Evolutionary conservation across 2,888 invertebrate species (phyloP), one percentile per base, ranked within the genome.

Genomic region (Dyspetes luteomarginatus): DNA sequence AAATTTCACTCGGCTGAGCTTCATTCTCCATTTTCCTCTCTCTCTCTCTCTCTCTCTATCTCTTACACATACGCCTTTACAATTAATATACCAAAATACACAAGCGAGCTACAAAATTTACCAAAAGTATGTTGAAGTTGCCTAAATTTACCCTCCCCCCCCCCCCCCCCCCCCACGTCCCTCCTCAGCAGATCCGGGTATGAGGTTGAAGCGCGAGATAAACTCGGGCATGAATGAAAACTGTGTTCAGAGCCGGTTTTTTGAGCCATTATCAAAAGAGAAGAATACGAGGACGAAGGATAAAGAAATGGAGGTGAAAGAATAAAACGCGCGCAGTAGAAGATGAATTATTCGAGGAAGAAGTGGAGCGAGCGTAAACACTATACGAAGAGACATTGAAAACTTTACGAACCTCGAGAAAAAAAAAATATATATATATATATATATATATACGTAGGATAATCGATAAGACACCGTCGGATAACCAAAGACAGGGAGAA

Each of bases 171-270:
- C 26, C 26, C 41, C 28, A 24, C 15, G 12, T 7, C 62, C 62
- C 30, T 36, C 2, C 12, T 12, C 36, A 36, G 30, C 2, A 79
- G 78, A 79, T 79, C 78, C 78, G 78, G 78, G 78, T 79, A 41
- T 52, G 30, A 28, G 64, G 43, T 60, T 41, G 19, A 24, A 50
- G 19, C 56, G 43, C 41, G 24, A 52, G 56, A 36, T 45, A 48
- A 56, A 41, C 56, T 62, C 64, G 64, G 50, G 65, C 79, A 79
- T 79, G 79, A 79, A 79, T 79, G 79, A 71, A 79, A 71, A 45
- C 64, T 28, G 28, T 41, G 74, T 75, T 69, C 69, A 52, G 12
- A 58, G 48, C 69, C 50, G 30, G 74, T 69, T 74, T 79, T 73
- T 75, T 24, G 24, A 19, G 15, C 24, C 12, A 41, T n/a, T n/a